These are phyloP conservation scores for Silvanus unidentatus DNA, from an alignment of 2,888 invertebrate genomes.

Conservation along the genomic window DNA sequence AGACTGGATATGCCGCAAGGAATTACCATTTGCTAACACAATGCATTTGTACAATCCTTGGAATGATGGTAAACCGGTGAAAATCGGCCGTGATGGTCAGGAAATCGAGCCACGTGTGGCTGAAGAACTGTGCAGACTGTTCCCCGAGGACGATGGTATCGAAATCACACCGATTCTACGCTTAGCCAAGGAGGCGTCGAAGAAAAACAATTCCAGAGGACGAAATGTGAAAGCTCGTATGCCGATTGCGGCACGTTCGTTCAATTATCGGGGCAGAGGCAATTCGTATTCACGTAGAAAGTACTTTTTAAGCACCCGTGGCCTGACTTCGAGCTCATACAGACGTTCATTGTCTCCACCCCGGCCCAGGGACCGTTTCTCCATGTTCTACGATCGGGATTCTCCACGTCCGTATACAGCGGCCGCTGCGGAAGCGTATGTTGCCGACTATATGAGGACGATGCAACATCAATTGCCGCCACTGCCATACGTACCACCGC, in stretches of 20 bases:
- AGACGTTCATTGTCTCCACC: constrained; percentile 59
- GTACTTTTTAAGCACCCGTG: constrained; percentile 60
- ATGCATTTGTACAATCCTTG: constrained; percentile 92
- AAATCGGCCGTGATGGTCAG: constrained; percentile 98
- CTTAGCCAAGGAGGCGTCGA: constrained; percentile 78
- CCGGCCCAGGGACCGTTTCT: constrained; percentile 51
- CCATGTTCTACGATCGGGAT: constrained; percentile 58
- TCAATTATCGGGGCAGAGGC: constrained; percentile 51
- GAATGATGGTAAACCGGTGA: constrained; percentile 98
- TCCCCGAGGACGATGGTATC: constrained; percentile 87
- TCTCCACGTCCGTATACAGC: constrained; percentile 47
- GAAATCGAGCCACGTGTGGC: constrained; percentile 96
- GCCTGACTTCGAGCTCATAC: constrained; percentile 50
- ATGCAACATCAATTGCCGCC: constrained; percentile 84
- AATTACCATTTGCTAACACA: constrained; percentile 86
- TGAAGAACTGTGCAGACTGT: constrained; percentile 87
- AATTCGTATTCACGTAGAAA: constrained; percentile 55
- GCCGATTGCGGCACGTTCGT: constrained; percentile 47
- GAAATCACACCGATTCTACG: constrained; percentile 83
- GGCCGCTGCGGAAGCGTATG: constrained; percentile 77
- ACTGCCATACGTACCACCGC: constrained; percentile 74
- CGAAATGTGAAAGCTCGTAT: constrained; percentile 46
- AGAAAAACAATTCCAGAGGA: constrained; percentile 47
- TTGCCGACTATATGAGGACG: constrained; percentile 83
- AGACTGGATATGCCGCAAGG: constrained; percentile 95